Evolutionary conservation across 2,888 invertebrate species (phyloP).

Genomic region (Lysandra coridon): DNA sequence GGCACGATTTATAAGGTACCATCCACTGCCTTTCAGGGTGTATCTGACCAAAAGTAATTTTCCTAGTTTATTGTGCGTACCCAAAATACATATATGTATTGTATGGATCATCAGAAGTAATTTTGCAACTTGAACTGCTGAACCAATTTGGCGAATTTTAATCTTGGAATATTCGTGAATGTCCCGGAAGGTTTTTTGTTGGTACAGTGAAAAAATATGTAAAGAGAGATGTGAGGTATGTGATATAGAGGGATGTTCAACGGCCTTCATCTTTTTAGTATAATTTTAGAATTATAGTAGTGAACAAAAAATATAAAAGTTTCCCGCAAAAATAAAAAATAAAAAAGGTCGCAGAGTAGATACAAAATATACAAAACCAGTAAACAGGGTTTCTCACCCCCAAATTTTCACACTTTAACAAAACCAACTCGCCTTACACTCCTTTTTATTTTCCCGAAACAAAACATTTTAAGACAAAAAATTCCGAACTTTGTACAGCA

Average conservation of each 20-base stretch:
- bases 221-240: too few species aligned
- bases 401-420: not conserved
- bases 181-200: too few species aligned
- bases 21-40: not conserved
- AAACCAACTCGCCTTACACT: not conserved
- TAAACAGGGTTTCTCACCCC: constrained; percentile 3
- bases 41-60: not conserved
- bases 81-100: too few species aligned
- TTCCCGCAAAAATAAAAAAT: not conserved
- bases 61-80: not conserved
- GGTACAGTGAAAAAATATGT: too few species aligned
- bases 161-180: too few species aligned
- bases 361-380: not conserved
- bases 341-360: not conserved
- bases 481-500: constrained; percentile 13
- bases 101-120: too few species aligned
- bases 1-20: not conserved
- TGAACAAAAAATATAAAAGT: too few species aligned
- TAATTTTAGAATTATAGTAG: too few species aligned
- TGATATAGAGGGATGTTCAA: too few species aligned
- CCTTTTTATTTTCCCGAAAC: not conserved
- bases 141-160: too few species aligned
- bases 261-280: too few species aligned
- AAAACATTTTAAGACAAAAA: constrained; percentile 23
- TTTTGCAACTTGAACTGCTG: too few species aligned